phyloP scores from a whole-genome alignment of 2,797 vertebrate genomes.

The Myripristis jacobus region DNA sequence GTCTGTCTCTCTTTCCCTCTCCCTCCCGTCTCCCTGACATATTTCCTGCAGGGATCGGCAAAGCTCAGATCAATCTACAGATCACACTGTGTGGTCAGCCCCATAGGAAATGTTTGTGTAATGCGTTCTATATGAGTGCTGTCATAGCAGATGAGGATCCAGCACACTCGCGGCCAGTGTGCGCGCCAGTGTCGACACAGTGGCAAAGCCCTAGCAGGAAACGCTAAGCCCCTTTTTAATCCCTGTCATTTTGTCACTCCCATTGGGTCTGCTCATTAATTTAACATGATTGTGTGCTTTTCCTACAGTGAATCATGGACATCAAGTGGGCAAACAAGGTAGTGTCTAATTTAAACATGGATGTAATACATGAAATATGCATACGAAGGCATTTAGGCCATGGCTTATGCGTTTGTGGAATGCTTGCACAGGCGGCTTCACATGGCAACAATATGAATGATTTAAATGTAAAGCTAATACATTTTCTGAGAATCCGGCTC shows the following conservation, averaged over 20 bases:
- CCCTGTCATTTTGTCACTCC: conserved; percentile 62
- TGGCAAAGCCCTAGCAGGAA: conserved; percentile 60
- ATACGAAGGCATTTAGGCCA: conserved; percentile 40
- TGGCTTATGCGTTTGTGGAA: conserved; percentile 55
- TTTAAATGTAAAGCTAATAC: conserved; percentile 55
- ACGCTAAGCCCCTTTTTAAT: conserved; percentile 67
- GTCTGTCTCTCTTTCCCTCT: background rate
- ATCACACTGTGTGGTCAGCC: conserved; percentile 70
- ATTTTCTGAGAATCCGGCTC: conserved; percentile 15
- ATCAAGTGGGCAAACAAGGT: conserved; percentile 14
- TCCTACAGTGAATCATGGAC: conserved; percentile 35
- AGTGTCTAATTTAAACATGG: conserved; percentile 30
- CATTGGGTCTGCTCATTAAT: conserved; percentile 63
- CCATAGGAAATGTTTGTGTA: conserved; percentile 76
- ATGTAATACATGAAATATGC: conserved; percentile 59
- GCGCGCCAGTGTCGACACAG: conserved; percentile 57
- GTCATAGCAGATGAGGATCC: conserved; percentile 74
- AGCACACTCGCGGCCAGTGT: conserved; percentile 41
- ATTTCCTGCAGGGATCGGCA: conserved; percentile 59
- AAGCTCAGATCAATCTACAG: conserved; percentile 66
- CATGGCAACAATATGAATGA: conserved; percentile 35
- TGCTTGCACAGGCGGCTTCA: conserved; percentile 31
- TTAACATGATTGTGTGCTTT: conserved; percentile 55
- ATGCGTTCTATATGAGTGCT: conserved; percentile 74
- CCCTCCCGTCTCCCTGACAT: conserved; percentile 37